Conservation (phyloP, 2,113 vertebrate species). For the Phoxinus phoxinus region DNA sequence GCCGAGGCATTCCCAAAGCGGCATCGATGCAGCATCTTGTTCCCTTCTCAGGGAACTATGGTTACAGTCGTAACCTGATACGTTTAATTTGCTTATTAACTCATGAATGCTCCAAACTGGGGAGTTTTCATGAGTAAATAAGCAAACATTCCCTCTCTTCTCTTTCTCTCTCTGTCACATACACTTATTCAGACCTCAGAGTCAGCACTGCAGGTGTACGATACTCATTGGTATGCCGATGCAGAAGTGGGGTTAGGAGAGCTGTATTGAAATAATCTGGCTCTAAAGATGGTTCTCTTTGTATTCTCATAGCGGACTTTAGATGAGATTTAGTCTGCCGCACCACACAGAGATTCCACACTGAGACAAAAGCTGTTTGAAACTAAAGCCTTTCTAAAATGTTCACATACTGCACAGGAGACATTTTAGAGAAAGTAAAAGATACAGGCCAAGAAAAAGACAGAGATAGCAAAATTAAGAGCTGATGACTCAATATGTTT, state of each 20-base stretch:
- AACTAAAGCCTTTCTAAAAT: not conserved
- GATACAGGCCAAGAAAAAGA: not conserved
- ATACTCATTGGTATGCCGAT: constrained; percentile 38
- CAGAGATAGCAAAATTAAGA: not conserved
- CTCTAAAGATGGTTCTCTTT: constrained; percentile 7
- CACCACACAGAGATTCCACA: not conserved
- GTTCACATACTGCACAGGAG: not conserved
- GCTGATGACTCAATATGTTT: not conserved
- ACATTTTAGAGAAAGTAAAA: not conserved
- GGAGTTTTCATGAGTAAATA: no score
- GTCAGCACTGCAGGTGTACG: constrained; percentile 31
- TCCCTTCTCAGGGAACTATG: no score
- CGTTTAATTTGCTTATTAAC: not conserved
- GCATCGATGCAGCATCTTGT: no score
- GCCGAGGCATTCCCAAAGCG: no score
- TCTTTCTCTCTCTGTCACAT: not conserved
- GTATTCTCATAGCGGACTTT: not conserved
- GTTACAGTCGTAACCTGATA: no score
- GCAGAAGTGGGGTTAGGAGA: not conserved
- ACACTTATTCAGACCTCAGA: not conserved
- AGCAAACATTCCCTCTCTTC: not conserved
- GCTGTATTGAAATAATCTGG: constrained; percentile 27
- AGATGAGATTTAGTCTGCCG: not conserved
- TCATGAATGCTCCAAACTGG: not conserved
- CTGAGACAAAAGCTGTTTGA: not conserved